Conservation (phyloP, 2,888 invertebrate genomes). For the Smittia aterrima region DNA sequence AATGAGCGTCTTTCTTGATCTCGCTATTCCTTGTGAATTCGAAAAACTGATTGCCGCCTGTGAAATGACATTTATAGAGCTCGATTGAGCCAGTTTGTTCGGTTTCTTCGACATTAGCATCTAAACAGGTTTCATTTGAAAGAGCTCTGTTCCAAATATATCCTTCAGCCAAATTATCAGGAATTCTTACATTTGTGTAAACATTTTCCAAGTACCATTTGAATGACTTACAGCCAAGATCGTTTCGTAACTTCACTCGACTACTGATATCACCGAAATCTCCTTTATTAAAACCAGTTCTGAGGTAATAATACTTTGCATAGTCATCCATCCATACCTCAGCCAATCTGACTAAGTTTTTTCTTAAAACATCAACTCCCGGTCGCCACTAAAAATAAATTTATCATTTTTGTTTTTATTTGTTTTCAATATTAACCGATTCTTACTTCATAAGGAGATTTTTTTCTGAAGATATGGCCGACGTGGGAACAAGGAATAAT, state of each 20-base stretch:
- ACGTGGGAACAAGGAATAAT: conserved; percentile 46
- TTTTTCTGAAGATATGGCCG: conserved; percentile 48
- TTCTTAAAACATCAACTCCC: conserved; percentile 51
- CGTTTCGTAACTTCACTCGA: conserved; percentile 64
- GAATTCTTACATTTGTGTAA: conserved; percentile 63
- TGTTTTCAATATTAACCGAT: no score
- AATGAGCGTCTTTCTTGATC: not conserved
- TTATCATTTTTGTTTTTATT: no score
- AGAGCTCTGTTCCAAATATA: not conserved
- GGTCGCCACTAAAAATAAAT: conserved; percentile 79
- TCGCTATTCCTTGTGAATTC: not conserved
- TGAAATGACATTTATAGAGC: not conserved
- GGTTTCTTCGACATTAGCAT: not conserved
- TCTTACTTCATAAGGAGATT: conserved; percentile 60
- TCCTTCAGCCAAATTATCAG: conserved; percentile 29
- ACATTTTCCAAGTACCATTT: conserved; percentile 81
- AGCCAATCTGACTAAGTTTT: conserved; percentile 10
- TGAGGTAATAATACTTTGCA: conserved; percentile 18
- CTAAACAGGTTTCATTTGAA: not conserved
- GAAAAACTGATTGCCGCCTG: conserved; percentile 23
- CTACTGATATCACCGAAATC: conserved; percentile 75
- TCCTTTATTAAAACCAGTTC: conserved; percentile 58
- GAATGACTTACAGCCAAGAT: conserved; percentile 74
- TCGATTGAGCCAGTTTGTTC: not conserved
- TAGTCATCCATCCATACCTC: conserved; percentile 33